Conservation (phyloP, 2,797 vertebrate genomes). For the Rhabdomys pumilio region DNA sequence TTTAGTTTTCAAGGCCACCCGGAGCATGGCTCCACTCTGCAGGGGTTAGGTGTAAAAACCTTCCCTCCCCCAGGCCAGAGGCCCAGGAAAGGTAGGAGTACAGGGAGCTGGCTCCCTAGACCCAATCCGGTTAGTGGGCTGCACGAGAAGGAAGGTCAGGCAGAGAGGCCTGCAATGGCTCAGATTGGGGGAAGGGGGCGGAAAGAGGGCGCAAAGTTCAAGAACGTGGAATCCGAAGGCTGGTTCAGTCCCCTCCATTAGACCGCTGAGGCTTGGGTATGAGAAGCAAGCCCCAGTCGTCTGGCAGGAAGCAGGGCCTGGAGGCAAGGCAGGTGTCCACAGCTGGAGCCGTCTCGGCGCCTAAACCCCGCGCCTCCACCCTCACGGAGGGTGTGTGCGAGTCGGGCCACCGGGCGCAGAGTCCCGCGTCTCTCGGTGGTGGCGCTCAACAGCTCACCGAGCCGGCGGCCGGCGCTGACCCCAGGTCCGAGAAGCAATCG, state of each 20-base stretch:
- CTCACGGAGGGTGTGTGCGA: slow-evolving; percentile 76
- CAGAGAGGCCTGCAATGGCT: slow-evolving; percentile 76
- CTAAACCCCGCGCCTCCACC: slow-evolving; percentile 40
- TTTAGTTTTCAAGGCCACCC: slow-evolving; percentile 73
- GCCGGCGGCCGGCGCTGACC: slow-evolving; percentile 97
- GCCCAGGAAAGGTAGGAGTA: neutral
- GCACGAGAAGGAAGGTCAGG: slow-evolving; percentile 53
- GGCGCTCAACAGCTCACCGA: slow-evolving; percentile 95
- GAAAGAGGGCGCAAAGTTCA: slow-evolving; percentile 43
- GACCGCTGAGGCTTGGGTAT: slow-evolving; percentile 42
- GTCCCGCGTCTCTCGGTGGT: slow-evolving; percentile 19
- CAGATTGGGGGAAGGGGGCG: slow-evolving; percentile 66
- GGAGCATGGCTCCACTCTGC: slow-evolving; percentile 32
- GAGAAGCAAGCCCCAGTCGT: slow-evolving; percentile 36
- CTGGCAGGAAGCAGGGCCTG: slow-evolving; percentile 33
- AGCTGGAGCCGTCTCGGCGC: neutral
- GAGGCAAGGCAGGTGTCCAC: neutral
- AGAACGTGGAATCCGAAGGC: slow-evolving; percentile 33
- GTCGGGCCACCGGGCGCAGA: neutral
- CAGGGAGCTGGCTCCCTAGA: slow-evolving; percentile 25
- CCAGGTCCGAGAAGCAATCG: slow-evolving; percentile 98
- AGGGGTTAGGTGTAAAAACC: neutral
- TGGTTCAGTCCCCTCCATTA: slow-evolving; percentile 62
- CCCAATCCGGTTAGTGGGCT: slow-evolving; percentile 9
- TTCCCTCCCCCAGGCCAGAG: neutral